A percentile compares a stretch with the other conserved stretches of the same genome.
Evolutionary conservation across 2,113 vertebrate genomes (phyloP).

Genomic region (Herpailurus yagouaroundi): DNA sequence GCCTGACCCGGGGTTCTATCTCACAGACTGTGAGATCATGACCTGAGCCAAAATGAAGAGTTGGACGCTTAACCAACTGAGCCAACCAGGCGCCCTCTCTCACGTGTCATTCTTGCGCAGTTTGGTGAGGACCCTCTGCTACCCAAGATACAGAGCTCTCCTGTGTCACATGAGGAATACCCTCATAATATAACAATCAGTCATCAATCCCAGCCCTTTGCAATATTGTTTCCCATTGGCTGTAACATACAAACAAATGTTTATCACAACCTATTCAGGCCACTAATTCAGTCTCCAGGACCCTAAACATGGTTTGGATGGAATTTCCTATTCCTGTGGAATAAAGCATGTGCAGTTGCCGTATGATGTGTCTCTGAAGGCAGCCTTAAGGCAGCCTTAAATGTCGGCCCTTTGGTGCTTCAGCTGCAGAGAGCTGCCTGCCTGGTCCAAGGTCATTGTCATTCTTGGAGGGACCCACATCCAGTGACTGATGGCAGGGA

Average conservation of each 20-base stretch:
- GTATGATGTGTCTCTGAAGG: neutral
- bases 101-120: neutral
- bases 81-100: neutral
- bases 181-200: neutral
- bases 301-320: neutral
- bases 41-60: too few relatives aligned
- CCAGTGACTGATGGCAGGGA: neutral
- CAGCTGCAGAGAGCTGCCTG: neutral
- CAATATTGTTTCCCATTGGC: neutral
- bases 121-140: neutral
- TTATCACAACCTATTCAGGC: neutral
- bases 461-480: neutral
- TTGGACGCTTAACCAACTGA: too few relatives aligned
- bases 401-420: neutral
- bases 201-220: neutral
- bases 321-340: conserved; percentile 30
- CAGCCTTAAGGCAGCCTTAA: neutral
- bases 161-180: neutral
- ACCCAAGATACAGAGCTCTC: neutral
- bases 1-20: too few relatives aligned
- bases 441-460: neutral
- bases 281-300: neutral
- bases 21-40: too few relatives aligned
- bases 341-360: neutral
- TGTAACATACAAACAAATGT: neutral